phyloP scores from a whole-genome alignment of 2,888 invertebrate genomes.

The Sepiola atlantica region DNA sequence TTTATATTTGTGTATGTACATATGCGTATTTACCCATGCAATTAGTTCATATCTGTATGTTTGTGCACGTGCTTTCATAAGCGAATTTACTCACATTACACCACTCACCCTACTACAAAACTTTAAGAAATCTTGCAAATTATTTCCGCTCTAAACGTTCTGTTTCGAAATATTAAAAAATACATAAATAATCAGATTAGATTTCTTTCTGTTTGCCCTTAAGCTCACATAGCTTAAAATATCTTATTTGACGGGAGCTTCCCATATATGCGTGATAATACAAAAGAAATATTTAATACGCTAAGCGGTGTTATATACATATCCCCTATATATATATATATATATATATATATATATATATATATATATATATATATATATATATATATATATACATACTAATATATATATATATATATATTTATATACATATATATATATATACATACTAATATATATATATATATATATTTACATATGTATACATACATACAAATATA shows the following conservation, averaged over 20 bases:
- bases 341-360: not conserved
- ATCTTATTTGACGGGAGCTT: not conserved
- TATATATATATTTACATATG: not conserved
- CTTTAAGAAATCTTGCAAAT: not conserved
- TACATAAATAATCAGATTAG: not conserved
- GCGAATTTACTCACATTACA: no score
- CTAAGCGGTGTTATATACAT: not conserved
- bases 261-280: not conserved
- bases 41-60: no score
- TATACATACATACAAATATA: not conserved
- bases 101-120: not conserved
- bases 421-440: not conserved
- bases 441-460: not conserved
- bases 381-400: not conserved
- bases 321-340: not conserved
- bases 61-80: no score
- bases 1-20: no score
- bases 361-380: not conserved
- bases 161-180: not conserved
- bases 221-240: not conserved
- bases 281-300: not conserved
- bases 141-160: not conserved
- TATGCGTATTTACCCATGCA: no score
- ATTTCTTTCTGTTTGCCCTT: not conserved
- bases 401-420: not conserved